Percentiles rank a stretch among this genome's conserved stretches.
Evolutionary conservation across 1,140 invertebrate species (phyloP).

Genomic region (Globodera rostochiensis): DNA sequence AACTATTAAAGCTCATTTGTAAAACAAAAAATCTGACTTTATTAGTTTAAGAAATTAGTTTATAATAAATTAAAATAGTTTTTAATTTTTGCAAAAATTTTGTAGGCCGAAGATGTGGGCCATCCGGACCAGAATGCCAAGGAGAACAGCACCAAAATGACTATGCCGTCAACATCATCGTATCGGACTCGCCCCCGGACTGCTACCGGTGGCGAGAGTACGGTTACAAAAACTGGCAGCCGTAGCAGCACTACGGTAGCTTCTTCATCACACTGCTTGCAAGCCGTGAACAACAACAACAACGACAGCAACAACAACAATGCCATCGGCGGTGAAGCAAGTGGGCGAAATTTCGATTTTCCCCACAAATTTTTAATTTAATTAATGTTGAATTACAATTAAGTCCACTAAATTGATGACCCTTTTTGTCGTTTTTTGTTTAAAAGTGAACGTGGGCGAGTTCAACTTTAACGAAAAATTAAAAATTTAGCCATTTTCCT

Average conservation of each 20-base stretch:
- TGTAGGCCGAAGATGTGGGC: slow-evolving; percentile 19
- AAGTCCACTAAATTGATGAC: no score
- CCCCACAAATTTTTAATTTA: no score
- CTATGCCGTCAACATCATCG: background rate
- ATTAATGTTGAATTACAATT: no score
- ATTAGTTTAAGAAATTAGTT: no score
- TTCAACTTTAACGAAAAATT: no score
- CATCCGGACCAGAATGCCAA: background rate
- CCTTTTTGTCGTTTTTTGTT: no score
- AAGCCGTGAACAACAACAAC: background rate
- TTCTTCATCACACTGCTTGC: background rate
- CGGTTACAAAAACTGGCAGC: background rate
- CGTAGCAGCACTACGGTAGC: background rate
- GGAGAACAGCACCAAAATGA: slow-evolving; percentile 9
- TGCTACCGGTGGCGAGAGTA: background rate
- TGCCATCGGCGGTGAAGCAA: background rate
- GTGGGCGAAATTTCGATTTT: background rate
- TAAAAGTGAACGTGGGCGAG: no score
- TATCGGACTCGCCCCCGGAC: background rate
- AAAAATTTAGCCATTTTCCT: no score
- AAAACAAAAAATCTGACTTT: no score
- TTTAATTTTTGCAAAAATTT: background rate
- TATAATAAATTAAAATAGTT: no score
- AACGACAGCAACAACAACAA: background rate
- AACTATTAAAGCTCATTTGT: no score